phyloP scores from a whole-genome alignment of 2,888 invertebrate species.

The Parnassius orleans region DNA sequence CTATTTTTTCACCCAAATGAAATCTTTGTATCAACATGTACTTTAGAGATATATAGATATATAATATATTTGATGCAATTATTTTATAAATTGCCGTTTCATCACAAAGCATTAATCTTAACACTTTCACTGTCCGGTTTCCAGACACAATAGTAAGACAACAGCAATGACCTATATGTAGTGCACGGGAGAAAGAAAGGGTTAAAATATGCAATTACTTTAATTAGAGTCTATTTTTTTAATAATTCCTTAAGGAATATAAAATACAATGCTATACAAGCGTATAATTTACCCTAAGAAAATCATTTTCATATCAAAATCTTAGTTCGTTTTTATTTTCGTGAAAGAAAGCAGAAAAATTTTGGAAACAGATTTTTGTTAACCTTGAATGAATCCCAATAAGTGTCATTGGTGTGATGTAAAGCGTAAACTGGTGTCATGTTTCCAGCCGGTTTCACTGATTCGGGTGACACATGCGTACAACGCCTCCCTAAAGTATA shows the following conservation, averaged over 20 bases:
- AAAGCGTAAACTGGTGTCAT: constrained; percentile 65
- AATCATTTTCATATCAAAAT: background rate
- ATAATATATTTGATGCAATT: too few relatives aligned
- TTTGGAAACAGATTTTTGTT: constrained; percentile 48
- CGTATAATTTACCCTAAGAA: background rate
- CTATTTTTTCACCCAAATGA: constrained; percentile 5
- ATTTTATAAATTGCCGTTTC: constrained; percentile 1
- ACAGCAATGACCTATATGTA: too few relatives aligned
- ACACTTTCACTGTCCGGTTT: too few relatives aligned
- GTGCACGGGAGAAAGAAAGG: too few relatives aligned
- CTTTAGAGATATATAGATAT: constrained; percentile 46
- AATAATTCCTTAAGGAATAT: too few relatives aligned
- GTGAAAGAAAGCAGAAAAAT: constrained; percentile 21
- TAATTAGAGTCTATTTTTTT: constrained; percentile 5
- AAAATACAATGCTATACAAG: background rate
- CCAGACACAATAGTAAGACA: too few relatives aligned
- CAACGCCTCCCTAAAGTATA: constrained; percentile 60
- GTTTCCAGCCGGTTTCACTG: constrained; percentile 66
- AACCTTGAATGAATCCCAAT: constrained; percentile 68
- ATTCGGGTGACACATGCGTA: constrained; percentile 59
- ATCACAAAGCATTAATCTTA: constrained; percentile 3
- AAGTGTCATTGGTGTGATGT: constrained; percentile 63
- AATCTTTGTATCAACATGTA: constrained; percentile 65
- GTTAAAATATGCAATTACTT: constrained; percentile 5
- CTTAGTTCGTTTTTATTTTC: background rate